Conservation (phyloP, 1,140 invertebrate species). For the Fopius arisanus region DNA sequence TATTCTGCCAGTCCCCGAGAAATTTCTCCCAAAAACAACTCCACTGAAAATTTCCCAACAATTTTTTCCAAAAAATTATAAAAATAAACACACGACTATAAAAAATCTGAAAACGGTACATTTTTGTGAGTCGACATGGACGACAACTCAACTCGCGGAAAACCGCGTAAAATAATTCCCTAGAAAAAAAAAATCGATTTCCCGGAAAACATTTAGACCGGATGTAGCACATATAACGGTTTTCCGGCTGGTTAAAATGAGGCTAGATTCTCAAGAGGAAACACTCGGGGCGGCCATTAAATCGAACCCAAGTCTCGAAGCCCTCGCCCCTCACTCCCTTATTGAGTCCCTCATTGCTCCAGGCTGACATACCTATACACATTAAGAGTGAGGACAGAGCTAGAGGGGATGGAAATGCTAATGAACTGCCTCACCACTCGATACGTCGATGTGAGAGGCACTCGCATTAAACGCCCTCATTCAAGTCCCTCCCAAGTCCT, state of each 20-base stretch:
- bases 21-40: not conserved
- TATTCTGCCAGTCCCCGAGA: not conserved
- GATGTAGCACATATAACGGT: not conserved
- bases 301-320: constrained; percentile 18
- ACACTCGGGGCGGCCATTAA: constrained; percentile 21
- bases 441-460: constrained; percentile 27
- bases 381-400: not conserved
- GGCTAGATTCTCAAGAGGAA: not conserved
- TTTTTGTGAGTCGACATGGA: too few relatives aligned
- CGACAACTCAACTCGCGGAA: too few relatives aligned
- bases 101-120: too few relatives aligned
- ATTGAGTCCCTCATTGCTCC: not conserved
- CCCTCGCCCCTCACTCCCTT: not conserved
- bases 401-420: constrained; percentile 17
- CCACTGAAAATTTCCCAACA: not conserved
- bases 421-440: constrained; percentile 32
- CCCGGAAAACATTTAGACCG: not conserved
- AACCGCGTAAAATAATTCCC: not conserved
- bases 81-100: too few relatives aligned
- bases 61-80: not conserved
- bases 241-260: constrained; percentile 5
- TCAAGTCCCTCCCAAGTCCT: constrained; percentile 2
- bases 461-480: constrained; percentile 36
- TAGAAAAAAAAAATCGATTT: not conserved
- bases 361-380: not conserved